Base-by-base conservation (phyloP, 2,888 invertebrate species). In the Callosobruchus maculatus region DNA sequence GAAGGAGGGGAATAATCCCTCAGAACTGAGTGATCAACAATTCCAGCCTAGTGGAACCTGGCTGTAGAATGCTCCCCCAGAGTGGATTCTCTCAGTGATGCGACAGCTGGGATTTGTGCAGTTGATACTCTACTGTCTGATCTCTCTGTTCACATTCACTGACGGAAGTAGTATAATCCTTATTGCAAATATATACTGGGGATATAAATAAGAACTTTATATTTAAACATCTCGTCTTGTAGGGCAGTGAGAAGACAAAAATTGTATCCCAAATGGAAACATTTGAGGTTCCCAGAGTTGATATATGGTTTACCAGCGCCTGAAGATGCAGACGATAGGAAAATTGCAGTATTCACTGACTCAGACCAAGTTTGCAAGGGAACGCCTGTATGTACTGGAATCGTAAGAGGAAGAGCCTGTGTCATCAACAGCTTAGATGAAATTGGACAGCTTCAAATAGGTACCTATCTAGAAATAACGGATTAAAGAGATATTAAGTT, bases 381-480 rank as follows among this genome's bases (percentile, higher is more conserved):
- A 9, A 93, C 93, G 9, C 91, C 94, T 0, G 94, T 94, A 2
- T 93, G 91, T 80, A 89, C 90, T 5, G 95, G 95, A 0, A 88
- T 89, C 49, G 90, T 93, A 0, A 86, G 90, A 13, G 94, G 91
- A 0, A 88, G 92, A 71, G 95, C 93, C 0, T 92, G 94, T 81
- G 94, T 96, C 1, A 91, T 95, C 18, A 90, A 88, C 20, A 89
- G 89, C 73, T 86, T 95, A 22, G 92, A 94, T 83, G 93, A 94
- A 2, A 84, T 85, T 2, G 82, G 83, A 70, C 81, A 84, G 73
- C 79, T 88, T 73, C 78, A 84, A 80, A 78, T 82, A 73, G 88
- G 86, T 86, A 81, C 70, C 49, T 71, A 18, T 13, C 13, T 49
- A 18, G 26, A n/a, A n/a, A n/a, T n/a, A n/a, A n/a, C n/a, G n/a